Conservation (phyloP, 2,797 vertebrate genomes). For the Tragelaphus oryx region DNA sequence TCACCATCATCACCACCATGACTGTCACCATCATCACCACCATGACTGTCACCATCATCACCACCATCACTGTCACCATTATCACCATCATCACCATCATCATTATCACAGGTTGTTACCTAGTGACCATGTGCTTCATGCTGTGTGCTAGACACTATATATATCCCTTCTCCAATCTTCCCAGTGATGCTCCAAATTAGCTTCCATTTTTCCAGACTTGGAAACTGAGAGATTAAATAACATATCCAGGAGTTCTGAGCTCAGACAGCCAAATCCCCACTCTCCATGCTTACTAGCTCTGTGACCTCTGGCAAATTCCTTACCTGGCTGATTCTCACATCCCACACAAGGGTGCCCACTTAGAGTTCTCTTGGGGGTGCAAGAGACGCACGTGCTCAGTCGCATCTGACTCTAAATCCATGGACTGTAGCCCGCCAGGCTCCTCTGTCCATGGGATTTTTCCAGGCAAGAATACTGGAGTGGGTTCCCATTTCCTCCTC, state of each 20-base stretch:
- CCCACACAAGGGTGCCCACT: neutral
- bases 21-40: rapidly evolving
- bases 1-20: rapidly evolving
- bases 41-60: rapidly evolving
- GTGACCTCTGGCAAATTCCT: no score
- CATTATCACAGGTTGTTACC: rapidly evolving
- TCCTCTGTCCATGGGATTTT: neutral
- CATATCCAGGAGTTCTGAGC: neutral
- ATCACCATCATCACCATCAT: rapidly evolving
- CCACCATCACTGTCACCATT: rapidly evolving
- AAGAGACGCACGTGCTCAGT: neutral
- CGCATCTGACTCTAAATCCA: neutral
- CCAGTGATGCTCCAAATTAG: neutral
- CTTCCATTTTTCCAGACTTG: neutral
- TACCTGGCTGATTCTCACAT: neutral
- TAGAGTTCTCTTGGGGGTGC: neutral
- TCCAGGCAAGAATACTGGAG: neutral
- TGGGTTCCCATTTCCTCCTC: neutral
- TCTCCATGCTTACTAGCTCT: no score
- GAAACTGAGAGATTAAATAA: neutral
- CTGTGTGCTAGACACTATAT: rapidly evolving
- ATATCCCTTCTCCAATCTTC: neutral
- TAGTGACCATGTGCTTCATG: rapidly evolving
- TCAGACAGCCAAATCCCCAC: neutral
- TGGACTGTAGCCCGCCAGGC: neutral